Evolutionary conservation across 1,140 invertebrate species (phyloP).

Genomic region (Sycophila sp.): DNA sequence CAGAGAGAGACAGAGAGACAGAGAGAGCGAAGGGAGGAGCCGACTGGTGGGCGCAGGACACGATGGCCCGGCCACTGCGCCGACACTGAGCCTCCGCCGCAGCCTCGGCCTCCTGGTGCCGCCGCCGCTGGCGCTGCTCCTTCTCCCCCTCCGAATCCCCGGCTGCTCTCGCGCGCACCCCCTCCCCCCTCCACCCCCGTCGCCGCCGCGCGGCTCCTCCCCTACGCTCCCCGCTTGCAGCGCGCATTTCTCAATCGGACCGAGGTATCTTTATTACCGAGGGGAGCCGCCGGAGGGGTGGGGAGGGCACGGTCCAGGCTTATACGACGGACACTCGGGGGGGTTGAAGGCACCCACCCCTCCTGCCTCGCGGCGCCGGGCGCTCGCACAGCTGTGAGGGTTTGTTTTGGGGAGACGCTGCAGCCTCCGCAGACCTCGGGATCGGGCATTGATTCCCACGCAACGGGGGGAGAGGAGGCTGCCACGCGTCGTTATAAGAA

Average conservation of each 20-base stretch:
- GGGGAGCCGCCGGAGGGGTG: neutral
- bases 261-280: conserved; percentile 35
- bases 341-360: too few relatives aligned
- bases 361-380: too few relatives aligned
- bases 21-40: neutral
- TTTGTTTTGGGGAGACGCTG: too few relatives aligned
- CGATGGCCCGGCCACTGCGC: conserved; percentile 67
- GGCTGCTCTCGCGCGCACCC: neutral
- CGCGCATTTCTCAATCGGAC: conserved; percentile 11
- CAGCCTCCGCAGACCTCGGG: too few relatives aligned
- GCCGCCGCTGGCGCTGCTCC: conserved; percentile 18
- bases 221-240: neutral
- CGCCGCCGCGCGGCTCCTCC: neutral
- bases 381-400: too few relatives aligned
- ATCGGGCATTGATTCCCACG: too few relatives aligned
- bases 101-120: conserved; percentile 64
- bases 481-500: too few relatives aligned
- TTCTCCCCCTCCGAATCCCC: conserved; percentile 40
- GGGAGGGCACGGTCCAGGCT: too few relatives aligned
- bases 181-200: conserved; percentile 5
- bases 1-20: neutral
- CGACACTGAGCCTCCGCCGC: conserved; percentile 66
- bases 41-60: conserved; percentile 54
- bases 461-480: too few relatives aligned
- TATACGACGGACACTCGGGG: too few relatives aligned